Evolutionary conservation across 1,140 invertebrate species (phyloP), one percentile per base, ranked within the genome.

Genomic region (Andricus grossulariae): DNA sequence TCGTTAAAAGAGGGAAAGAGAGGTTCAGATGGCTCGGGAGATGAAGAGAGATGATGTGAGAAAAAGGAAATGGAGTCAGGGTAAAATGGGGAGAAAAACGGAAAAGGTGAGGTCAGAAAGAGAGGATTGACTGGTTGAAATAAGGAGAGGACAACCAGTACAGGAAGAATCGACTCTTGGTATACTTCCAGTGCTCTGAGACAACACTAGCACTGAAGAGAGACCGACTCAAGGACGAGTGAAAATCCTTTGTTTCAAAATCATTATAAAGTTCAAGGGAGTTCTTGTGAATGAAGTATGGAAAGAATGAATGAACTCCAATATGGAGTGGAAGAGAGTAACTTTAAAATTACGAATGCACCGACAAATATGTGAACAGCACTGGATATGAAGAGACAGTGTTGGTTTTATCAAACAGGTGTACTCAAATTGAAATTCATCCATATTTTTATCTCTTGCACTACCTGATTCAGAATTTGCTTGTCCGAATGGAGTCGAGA

Each of bases 1-100:
- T 66, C 60, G 32, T 66, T 66, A 39, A 66, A 66, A 39, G 60
- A 66, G 60, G 25, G 39, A 66, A 25, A 66, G 60, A 66, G 60
- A 66, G 60, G 32, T n/a, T 45, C 16, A 66, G 60, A 66, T 66
- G 60, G 32, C n/a, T 66, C 5, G 15, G 0, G 60, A n/a, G 60
- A 66, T 66, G 45, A 15, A 66, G 60, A 66, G 32, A 66, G 60
- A 25, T 13, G 18, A 19, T 13, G 19, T 21, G 13, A 3, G 11
- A 60, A 60, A 60, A 60, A 32, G 18, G 25, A 25, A 15, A 60
- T 60, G 57, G 13, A 60, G 32, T 60, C 13, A 16, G 55, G n/a
- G 6, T 6, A 19, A 55, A 55, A 60, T 60, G 57, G 16, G 55
- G n/a, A 18, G 54, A 55, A 55, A 55, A 21, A 15, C 25, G 21